Conservation (phyloP, 2,888 invertebrate genomes). For the Plemyria rubiginata region DNA sequence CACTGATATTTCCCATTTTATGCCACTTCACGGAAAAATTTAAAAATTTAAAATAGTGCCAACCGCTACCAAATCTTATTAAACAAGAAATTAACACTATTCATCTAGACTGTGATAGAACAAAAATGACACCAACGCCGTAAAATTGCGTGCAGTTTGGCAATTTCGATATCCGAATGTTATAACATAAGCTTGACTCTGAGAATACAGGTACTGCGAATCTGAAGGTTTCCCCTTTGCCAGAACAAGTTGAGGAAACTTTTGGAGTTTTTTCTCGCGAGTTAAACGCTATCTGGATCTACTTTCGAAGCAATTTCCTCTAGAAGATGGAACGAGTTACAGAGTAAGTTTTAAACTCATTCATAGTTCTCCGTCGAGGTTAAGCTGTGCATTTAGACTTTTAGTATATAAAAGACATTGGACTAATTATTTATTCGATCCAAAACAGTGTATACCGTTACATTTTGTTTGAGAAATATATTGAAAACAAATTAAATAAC, state of each 20-base stretch:
- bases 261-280: constrained; percentile 40
- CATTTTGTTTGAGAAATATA: too few species aligned
- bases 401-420: background rate
- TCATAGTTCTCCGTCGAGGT: constrained; percentile 8
- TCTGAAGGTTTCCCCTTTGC: constrained; percentile 36
- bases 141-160: background rate
- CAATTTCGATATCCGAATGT: background rate
- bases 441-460: too few species aligned
- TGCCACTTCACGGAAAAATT: background rate
- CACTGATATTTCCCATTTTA: too few species aligned
- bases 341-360: constrained; percentile 35
- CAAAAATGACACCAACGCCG: background rate
- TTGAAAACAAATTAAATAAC: too few species aligned
- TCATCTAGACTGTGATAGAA: too few species aligned
- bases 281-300: constrained; percentile 42
- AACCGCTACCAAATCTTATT: too few species aligned
- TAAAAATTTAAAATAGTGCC: background rate
- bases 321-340: constrained; percentile 36
- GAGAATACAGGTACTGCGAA: constrained; percentile 1
- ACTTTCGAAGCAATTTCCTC: constrained; percentile 46
- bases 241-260: constrained; percentile 33
- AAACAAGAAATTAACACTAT: too few species aligned
- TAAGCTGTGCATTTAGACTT: constrained; percentile 14
- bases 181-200: background rate
- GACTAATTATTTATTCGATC: too few species aligned